phyloP scores from a whole-genome alignment of 2,113 vertebrate species.

The Cisticola juncidis region DNA sequence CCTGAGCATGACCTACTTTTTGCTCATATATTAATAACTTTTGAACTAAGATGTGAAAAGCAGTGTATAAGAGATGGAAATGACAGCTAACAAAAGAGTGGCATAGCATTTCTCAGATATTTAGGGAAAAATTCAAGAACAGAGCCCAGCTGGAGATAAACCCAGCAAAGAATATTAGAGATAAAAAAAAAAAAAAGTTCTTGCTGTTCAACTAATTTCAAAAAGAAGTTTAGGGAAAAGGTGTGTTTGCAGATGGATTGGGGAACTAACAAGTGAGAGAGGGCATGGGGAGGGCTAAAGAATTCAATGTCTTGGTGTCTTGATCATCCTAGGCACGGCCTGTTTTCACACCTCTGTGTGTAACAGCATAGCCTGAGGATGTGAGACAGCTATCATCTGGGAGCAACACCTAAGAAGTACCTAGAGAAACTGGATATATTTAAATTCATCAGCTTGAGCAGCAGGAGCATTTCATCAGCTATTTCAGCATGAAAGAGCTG shows the following conservation, averaged over 20 bases:
- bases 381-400: background rate
- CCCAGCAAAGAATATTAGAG: background rate
- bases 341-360: background rate
- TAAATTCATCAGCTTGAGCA: background rate
- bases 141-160: background rate
- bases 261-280: background rate
- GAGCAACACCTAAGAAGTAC: background rate
- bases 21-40: background rate
- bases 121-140: background rate
- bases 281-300: background rate
- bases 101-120: background rate
- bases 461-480: background rate
- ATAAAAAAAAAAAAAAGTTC: background rate
- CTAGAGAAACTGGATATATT: background rate
- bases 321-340: background rate
- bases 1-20: background rate
- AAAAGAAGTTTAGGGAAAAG: background rate
- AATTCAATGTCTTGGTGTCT: background rate
- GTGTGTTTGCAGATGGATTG: background rate
- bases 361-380: background rate
- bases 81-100: background rate
- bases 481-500: background rate
- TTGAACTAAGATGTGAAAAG: background rate
- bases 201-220: background rate
- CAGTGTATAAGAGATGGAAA: background rate